These are phyloP conservation scores for Dicentrarchus labrax DNA, from an alignment of 2,113 vertebrate species.

Conservation along the genomic window DNA sequence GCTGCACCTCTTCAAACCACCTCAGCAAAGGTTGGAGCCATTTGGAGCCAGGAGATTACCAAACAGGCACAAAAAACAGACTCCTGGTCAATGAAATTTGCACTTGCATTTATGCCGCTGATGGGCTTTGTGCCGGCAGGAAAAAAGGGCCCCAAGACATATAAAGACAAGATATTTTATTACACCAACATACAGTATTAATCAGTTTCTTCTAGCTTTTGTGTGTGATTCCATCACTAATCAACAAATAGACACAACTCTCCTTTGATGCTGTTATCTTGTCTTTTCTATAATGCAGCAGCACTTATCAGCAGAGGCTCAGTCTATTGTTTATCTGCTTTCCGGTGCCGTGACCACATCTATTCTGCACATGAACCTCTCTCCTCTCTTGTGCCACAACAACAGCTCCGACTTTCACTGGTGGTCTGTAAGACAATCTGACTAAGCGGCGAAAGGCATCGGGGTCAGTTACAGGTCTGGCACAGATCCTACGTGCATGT, in stretches of 20 bases:
- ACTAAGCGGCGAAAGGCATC: constrained; percentile 23
- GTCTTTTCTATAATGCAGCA: constrained; percentile 65
- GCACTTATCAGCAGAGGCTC: constrained; percentile 36
- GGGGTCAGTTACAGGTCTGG: constrained; percentile 69
- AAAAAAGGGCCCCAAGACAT: neutral
- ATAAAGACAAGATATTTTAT: constrained; percentile 35
- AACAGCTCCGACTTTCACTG: constrained; percentile 58
- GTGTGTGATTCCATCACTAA: constrained; percentile 46
- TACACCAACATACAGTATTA: constrained; percentile 39
- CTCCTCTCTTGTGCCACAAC: constrained; percentile 51
- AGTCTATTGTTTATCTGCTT: constrained; percentile 48
- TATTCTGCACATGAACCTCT: constrained; percentile 36
- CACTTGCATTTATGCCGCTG: constrained; percentile 15
- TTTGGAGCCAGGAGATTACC: neutral
- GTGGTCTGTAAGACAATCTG: constrained; percentile 64
- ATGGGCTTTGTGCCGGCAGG: neutral
- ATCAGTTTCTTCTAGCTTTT: constrained; percentile 21
- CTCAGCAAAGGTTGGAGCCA: neutral
- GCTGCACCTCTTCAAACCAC: constrained; percentile 13
- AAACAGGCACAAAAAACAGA: constrained; percentile 6
- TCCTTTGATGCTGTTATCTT: constrained; percentile 37
- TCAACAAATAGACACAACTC: constrained; percentile 57
- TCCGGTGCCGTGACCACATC: constrained; percentile 44
- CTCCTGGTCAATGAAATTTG: no score
- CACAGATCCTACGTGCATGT: constrained; percentile 31